Percentiles rank a stretch among this genome's conserved stretches.
Evolutionary conservation across 1,140 invertebrate species (phyloP).

Genomic region (Drosophila neocordata): DNA sequence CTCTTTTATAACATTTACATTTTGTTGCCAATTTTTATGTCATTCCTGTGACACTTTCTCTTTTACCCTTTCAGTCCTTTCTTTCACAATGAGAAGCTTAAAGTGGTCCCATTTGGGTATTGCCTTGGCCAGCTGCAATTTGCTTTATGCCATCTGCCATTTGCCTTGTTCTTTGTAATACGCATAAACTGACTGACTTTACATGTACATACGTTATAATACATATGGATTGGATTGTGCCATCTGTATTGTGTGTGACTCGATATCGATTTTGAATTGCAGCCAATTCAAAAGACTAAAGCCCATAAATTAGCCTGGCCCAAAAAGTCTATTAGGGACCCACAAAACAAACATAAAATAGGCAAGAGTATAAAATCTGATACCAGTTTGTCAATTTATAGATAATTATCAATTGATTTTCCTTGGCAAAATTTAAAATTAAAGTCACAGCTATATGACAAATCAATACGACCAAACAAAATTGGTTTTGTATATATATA

Average conservation of each 20-base stretch:
- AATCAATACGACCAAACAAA: too few relatives aligned
- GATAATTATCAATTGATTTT: slow-evolving; percentile 1
- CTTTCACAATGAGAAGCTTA: background rate
- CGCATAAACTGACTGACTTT: background rate
- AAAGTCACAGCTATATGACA: too few relatives aligned
- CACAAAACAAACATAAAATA: background rate
- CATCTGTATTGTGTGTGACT: slow-evolving; percentile 12
- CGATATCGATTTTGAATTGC: slow-evolving; percentile 48
- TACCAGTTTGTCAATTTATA: background rate
- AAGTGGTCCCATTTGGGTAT: slow-evolving; percentile 3
- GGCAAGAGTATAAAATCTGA: background rate
- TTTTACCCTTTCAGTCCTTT: too few relatives aligned
- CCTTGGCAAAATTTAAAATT: background rate
- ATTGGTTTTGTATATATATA: too few relatives aligned
- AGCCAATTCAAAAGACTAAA: slow-evolving; percentile 35
- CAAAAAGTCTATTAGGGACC: background rate
- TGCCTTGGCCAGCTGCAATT: background rate
- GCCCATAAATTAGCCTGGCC: background rate
- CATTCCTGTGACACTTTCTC: background rate
- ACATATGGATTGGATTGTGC: background rate
- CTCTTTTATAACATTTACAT: background rate
- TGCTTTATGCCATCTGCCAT: background rate
- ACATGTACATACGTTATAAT: background rate
- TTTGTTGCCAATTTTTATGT: slow-evolving; percentile 6
- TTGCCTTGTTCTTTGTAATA: background rate